Conservation (phyloP, 53 echinoderm and acorn worm genomes). For the Zoroaster sp. region DNA sequence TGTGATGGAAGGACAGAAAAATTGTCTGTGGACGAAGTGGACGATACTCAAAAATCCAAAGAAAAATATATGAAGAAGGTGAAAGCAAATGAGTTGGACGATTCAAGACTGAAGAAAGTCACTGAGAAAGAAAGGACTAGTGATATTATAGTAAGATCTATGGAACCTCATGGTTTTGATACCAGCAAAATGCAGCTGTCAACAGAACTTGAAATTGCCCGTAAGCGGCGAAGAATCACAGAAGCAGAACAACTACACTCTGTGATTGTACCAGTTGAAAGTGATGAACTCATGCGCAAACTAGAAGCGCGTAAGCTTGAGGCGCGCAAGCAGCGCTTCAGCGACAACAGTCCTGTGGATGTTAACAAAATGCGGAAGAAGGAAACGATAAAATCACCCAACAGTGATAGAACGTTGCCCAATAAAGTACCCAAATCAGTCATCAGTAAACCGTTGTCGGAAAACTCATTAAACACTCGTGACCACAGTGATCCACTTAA, state of each 20-base stretch:
- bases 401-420: conserved; percentile 49
- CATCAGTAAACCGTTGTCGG: conserved; percentile 57
- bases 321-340: conserved; percentile 83
- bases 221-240: conserved; percentile 60
- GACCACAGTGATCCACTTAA: conserved; percentile 57
- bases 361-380: conserved; percentile 75
- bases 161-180: conserved; percentile 56
- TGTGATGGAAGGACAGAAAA: conserved; percentile 49
- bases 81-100: conserved; percentile 53
- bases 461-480: conserved; percentile 11
- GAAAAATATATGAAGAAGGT: conserved; percentile 66
- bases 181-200: conserved; percentile 60
- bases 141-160: conserved; percentile 57
- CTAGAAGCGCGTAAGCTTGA: conserved; percentile 84
- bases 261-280: conserved; percentile 44
- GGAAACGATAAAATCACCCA: conserved; percentile 66
- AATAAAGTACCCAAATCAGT: conserved; percentile 74
- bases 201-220: conserved; percentile 50
- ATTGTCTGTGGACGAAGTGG: conserved; percentile 37
- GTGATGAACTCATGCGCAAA: conserved; percentile 74
- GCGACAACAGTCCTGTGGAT: conserved; percentile 85
- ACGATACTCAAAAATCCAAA: conserved; percentile 60
- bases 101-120: conserved; percentile 58
- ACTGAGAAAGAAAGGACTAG: conserved; percentile 71
- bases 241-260: conserved; percentile 72